Percentiles rank a stretch among this genome's conserved stretches.
Evolutionary conservation across 2,797 vertebrate genomes (phyloP).

Genomic region (Sparidentex hasta): DNA sequence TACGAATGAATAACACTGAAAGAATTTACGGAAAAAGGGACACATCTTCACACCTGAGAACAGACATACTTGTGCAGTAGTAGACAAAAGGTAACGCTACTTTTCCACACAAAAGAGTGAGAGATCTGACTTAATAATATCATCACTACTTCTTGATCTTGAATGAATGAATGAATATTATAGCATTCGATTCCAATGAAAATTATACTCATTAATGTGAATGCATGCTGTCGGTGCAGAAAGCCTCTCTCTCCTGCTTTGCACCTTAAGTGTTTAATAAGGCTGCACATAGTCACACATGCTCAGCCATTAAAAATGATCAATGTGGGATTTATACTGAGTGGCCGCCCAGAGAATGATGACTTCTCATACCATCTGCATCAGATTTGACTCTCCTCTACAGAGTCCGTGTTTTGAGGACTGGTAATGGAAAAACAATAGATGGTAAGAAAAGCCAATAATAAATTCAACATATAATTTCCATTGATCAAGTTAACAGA

Average conservation of each 20-base stretch:
- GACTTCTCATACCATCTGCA: not conserved
- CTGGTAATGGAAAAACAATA: slow-evolving; percentile 22
- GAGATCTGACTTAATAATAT: not conserved
- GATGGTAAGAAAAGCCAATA: slow-evolving; percentile 1
- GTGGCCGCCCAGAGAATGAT: too few species aligned
- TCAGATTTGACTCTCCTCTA: not conserved
- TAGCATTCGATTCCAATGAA: too few species aligned
- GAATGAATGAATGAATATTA: not conserved
- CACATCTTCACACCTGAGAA: not conserved
- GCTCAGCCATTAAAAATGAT: too few species aligned
- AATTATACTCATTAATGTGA: too few species aligned
- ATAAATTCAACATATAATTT: slow-evolving; percentile 20
- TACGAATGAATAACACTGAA: not conserved
- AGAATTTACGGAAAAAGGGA: not conserved
- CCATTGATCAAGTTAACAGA: slow-evolving; percentile 26
- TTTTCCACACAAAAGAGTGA: not conserved
- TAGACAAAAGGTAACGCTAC: not conserved
- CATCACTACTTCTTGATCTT: too few species aligned
- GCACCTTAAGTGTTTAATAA: too few species aligned
- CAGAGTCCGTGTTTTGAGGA: not conserved
- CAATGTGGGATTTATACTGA: too few species aligned
- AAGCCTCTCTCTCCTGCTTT: too few species aligned
- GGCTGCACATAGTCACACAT: too few species aligned
- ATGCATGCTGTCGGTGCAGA: too few species aligned
- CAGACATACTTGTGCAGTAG: not conserved